phyloP scores from a whole-genome alignment of 2,113 vertebrate species.

The Candoia aspera region DNA sequence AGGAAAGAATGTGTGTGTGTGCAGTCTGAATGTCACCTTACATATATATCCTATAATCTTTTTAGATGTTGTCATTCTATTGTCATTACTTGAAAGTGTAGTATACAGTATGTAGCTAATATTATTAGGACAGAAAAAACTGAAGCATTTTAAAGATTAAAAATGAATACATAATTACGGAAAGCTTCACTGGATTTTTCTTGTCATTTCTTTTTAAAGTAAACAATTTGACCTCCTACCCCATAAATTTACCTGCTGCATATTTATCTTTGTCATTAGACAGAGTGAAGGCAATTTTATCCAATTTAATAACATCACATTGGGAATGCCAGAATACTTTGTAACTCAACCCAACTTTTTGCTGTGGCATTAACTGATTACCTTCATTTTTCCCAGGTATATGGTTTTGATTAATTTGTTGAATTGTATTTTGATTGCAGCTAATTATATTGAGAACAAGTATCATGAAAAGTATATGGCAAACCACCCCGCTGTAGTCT shows the following conservation, averaged over 20 bases:
- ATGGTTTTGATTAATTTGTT: neutral
- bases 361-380: neutral
- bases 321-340: neutral
- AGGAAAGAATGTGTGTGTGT: neutral
- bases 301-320: neutral
- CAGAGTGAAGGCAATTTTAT: neutral
- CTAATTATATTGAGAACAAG: neutral
- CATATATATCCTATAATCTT: neutral
- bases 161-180: neutral
- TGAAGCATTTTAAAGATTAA: neutral
- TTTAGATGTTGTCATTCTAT: neutral
- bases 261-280: neutral
- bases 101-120: neutral
- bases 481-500: too few relatives aligned
- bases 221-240: neutral
- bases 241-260: neutral
- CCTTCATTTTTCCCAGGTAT: neutral
- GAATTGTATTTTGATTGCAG: conserved; percentile 19
- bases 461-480: neutral
- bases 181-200: neutral
- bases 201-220: neutral
- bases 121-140: neutral
- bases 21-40: neutral
- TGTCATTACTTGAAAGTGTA: neutral
- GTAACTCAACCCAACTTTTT: neutral